phyloP scores from a whole-genome alignment of 2,113 vertebrate genomes.

The Phalacrocorax brasilianus region DNA sequence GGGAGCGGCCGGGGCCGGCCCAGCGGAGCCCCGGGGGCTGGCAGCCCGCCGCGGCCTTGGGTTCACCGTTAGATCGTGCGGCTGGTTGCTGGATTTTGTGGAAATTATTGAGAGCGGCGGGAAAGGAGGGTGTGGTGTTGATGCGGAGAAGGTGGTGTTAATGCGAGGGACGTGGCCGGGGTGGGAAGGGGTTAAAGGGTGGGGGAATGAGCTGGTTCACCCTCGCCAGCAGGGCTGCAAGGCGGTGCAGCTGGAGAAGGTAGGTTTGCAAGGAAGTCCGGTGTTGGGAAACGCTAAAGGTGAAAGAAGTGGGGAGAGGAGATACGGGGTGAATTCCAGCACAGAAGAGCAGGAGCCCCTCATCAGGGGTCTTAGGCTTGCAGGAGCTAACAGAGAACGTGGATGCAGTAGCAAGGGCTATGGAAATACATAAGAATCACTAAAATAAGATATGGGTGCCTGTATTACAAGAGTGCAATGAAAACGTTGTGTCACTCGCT shows the following conservation, averaged over 20 bases:
- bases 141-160: background rate
- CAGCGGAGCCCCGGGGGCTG: fast-evolving
- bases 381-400: fast-evolving
- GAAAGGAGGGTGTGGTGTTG: background rate
- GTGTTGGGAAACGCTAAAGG: background rate
- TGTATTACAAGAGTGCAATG: background rate
- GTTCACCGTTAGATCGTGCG: fast-evolving
- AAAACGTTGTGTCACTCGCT: fast-evolving
- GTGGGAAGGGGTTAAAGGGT: background rate
- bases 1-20: background rate
- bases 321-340: background rate
- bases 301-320: background rate
- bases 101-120: fast-evolving
- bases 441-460: background rate
- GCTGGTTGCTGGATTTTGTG: background rate
- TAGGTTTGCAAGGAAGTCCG: fast-evolving
- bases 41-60: fast-evolving
- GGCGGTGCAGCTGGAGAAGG: background rate
- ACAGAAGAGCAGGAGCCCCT: background rate
- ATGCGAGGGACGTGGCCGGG: background rate
- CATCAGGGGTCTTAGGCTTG: fast-evolving
- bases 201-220: background rate
- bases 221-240: fast-evolving
- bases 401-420: background rate
- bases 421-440: background rate